Evolutionary conservation across 2,888 invertebrate species (phyloP).

Genomic region (Limnephilus lunatus): DNA sequence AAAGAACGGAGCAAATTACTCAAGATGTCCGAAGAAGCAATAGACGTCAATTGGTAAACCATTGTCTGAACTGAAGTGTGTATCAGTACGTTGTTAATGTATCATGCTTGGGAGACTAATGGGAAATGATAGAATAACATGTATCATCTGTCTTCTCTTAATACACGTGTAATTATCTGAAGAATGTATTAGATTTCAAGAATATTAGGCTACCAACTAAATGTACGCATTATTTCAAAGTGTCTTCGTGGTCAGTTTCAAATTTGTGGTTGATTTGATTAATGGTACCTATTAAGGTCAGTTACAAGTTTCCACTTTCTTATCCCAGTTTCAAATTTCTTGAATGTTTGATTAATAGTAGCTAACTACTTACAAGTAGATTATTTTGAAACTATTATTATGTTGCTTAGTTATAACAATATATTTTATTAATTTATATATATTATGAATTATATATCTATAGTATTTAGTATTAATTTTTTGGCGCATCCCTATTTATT

Average conservation of each 20-base stretch:
- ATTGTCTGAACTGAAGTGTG: constrained; percentile 3
- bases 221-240: neutral
- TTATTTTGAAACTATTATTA: neutral
- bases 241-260: neutral
- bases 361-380: neutral
- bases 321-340: neutral
- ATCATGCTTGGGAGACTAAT: neutral
- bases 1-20: constrained; percentile 33
- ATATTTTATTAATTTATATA: too few species aligned
- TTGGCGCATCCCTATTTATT: neutral
- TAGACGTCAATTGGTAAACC: constrained; percentile 31
- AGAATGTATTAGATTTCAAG: neutral
- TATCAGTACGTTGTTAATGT: constrained; percentile 2
- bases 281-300: neutral
- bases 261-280: neutral
- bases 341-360: neutral
- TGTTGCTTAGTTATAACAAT: too few species aligned
- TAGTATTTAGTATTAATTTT: too few species aligned
- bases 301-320: neutral
- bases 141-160: neutral
- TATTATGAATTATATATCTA: too few species aligned
- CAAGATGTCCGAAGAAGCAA: constrained; percentile 25
- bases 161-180: neutral
- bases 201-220: neutral
- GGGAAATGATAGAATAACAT: neutral